Evolutionary conservation across 2,797 vertebrate genomes (phyloP), one percentile per base, ranked within the genome.

Genomic region (Todus mexicanus): DNA sequence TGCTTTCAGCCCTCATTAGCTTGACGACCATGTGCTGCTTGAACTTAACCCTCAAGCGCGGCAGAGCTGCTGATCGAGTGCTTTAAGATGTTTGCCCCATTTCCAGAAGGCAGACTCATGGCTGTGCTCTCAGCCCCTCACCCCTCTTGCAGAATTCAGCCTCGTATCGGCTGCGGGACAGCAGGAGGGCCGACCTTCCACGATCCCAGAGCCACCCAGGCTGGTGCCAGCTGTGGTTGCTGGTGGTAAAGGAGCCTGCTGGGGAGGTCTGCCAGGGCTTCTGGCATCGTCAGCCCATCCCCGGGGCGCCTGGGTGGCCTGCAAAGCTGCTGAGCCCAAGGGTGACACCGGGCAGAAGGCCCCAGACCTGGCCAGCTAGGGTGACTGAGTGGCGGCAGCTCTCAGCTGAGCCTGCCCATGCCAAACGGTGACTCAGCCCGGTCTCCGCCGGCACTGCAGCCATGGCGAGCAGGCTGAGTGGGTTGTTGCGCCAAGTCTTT

Each of bases 391-490:
- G 4, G 33, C 2, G 23, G 66, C 10, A 6, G 22, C 50, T 65
- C 80, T 29, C 2, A 4, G 59, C 37, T 72, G 42, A 65, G 54
- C 25, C 61, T 0, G 0, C 61, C 80, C 26, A 38, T 3, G 37
- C 35, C 75, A 53, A 60, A 12, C 1, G 6, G 50, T 81, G 92
- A 89, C 53, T 88, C 89, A 93, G 86, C 14, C 60, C 29, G 0
- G 53, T 31, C 6, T 0, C 35, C 26, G 87, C 60, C 8, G 7
- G 64, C 63, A 60, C 68, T 3, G 1, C 1, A 7, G 2, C 50
- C 1, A 0, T 8, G 66, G 27, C 0, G 0, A 83, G 76, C 83
- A n/a, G 26, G 57, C 57, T 38, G 26, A 12, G 29, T 16, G 3
- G 80, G 38, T 74, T 80, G 31, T 45, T 45, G 85, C 2, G 3